These are phyloP conservation scores for Platorchestia sp. DNA, from an alignment of 1,140 invertebrate species.

Conservation along the genomic window DNA sequence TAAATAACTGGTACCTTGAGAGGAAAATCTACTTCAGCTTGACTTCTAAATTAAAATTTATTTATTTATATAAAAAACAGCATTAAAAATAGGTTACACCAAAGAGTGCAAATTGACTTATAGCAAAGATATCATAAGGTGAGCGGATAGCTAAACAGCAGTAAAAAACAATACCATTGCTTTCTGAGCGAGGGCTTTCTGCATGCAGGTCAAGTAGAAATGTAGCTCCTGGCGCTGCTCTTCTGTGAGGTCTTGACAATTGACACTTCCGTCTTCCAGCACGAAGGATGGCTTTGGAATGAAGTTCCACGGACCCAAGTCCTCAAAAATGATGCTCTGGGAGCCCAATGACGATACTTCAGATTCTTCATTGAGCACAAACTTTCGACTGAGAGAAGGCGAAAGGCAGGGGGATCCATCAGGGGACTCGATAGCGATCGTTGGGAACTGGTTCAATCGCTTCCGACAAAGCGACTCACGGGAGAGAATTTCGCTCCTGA, in stretches of 20 bases:
- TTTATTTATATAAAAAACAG: too few species aligned
- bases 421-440: conserved; percentile 4
- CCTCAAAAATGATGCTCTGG: neutral
- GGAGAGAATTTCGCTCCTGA: conserved; percentile 52
- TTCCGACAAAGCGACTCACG: conserved; percentile 57
- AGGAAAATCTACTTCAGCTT: neutral
- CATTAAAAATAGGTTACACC: neutral
- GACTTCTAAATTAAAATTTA: neutral
- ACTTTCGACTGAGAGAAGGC: neutral
- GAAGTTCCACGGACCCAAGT: neutral
- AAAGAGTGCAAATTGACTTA: neutral
- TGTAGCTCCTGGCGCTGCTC: conserved; percentile 24
- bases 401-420: neutral
- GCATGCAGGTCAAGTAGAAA: conserved; percentile 11
- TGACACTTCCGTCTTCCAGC: neutral
- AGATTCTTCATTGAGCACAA: conserved; percentile 23
- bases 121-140: neutral
- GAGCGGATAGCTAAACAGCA: neutral
- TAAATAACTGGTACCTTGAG: too few species aligned
- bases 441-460: conserved; percentile 26
- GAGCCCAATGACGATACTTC: conserved; percentile 13
- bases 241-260: neutral
- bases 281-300: neutral
- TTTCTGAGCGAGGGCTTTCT: conserved; percentile 23
- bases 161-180: neutral